Percentiles rank a stretch among this genome's conserved stretches.
Conservation (phyloP, 2,888 invertebrate genomes). For the Leucozona laternaria region DNA sequence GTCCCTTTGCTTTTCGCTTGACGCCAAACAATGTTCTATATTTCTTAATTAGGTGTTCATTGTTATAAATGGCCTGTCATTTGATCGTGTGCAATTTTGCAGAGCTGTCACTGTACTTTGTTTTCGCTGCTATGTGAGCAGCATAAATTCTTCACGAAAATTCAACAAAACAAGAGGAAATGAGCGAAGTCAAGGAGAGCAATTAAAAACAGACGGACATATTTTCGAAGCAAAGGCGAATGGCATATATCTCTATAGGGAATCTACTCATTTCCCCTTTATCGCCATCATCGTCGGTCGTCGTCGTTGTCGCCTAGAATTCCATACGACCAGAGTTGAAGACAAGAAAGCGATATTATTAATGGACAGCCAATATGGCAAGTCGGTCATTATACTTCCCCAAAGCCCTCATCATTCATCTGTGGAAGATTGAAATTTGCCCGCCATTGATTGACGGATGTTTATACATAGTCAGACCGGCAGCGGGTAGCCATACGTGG, state of each 20-base stretch:
- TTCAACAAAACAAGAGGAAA: constrained; percentile 65
- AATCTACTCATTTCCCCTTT: constrained; percentile 4
- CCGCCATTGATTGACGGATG: constrained; percentile 48
- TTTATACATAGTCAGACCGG: constrained; percentile 34
- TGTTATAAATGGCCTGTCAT: constrained; percentile 76
- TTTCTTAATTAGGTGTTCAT: constrained; percentile 76
- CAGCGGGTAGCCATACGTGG: constrained; percentile 57
- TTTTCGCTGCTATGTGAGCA: constrained; percentile 72
- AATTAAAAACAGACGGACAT: constrained; percentile 55
- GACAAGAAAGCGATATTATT: constrained; percentile 51
- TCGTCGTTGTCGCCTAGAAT: neutral
- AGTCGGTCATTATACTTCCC: constrained; percentile 44
- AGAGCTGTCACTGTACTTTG: constrained; percentile 74
- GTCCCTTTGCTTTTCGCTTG: constrained; percentile 72
- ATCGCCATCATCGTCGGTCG: neutral
- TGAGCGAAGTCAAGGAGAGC: constrained; percentile 45
- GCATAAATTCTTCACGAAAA: constrained; percentile 72
- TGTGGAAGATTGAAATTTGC: constrained; percentile 43
- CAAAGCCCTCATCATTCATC: constrained; percentile 63
- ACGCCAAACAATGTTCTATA: constrained; percentile 75
- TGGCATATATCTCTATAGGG: constrained; percentile 4
- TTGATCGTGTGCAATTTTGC: constrained; percentile 75
- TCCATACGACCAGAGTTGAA: neutral
- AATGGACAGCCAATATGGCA: constrained; percentile 62
- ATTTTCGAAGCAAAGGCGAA: constrained; percentile 13